Conservation (phyloP, 2,888 invertebrate species). For the Pinctada fucata region DNA sequence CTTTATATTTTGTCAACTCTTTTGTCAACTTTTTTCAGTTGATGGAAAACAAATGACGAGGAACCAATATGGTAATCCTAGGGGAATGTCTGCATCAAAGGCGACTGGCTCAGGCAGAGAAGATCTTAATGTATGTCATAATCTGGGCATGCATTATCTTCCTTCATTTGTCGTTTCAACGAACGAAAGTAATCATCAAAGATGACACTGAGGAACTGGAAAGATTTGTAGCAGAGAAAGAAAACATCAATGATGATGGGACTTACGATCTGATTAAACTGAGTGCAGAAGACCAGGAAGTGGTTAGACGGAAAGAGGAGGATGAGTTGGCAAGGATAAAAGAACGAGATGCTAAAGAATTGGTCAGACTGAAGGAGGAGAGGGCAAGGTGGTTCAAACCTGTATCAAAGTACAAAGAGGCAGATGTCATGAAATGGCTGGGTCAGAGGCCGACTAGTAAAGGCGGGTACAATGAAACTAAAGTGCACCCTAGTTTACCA, state of each 20-base stretch:
- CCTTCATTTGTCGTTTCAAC: slow-evolving; percentile 18
- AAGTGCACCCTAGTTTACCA: slow-evolving; percentile 6
- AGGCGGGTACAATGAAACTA: not conserved
- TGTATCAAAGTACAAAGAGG: not conserved
- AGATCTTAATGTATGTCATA: slow-evolving; percentile 19
- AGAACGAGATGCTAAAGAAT: not conserved
- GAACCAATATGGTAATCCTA: too few relatives aligned
- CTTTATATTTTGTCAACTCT: too few relatives aligned
- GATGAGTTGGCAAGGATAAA: slow-evolving; percentile 9
- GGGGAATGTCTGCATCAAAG: not conserved
- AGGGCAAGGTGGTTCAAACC: slow-evolving; percentile 5
- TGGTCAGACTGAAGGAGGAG: not conserved
- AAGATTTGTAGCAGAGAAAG: not conserved
- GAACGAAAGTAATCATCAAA: not conserved
- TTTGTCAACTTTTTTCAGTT: too few relatives aligned
- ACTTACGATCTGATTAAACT: not conserved
- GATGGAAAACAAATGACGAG: too few relatives aligned
- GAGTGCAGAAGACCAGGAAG: slow-evolving; percentile 5
- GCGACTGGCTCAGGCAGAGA: slow-evolving; percentile 8
- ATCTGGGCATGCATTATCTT: slow-evolving; percentile 22
- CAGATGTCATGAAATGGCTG: slow-evolving; percentile 21
- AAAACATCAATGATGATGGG: not conserved
- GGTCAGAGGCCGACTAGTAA: not conserved
- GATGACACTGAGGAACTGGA: not conserved
- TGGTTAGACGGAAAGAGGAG: slow-evolving; percentile 8